A percentile compares a stretch with the other conserved stretches of the same genome.
These are phyloP conservation scores for Dilophus febrilis DNA, from an alignment of 2,888 invertebrate genomes.

Conservation along the genomic window DNA sequence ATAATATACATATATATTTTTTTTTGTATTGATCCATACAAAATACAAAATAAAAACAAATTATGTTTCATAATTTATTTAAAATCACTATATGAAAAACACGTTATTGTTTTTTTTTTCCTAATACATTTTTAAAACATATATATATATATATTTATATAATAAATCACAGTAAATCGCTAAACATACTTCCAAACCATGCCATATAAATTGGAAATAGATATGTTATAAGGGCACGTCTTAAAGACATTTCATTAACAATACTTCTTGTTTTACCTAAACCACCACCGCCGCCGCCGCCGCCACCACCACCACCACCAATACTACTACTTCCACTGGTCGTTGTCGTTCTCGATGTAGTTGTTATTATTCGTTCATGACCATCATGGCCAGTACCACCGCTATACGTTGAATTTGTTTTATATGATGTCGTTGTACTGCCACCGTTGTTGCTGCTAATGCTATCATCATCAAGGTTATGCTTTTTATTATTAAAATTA, in stretches of 20 bases:
- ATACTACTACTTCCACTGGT: slow-evolving; percentile 10
- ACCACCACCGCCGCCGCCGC: slow-evolving; percentile 5
- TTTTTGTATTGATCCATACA: no score
- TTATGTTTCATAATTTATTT: no score
- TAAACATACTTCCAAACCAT: slow-evolving; percentile 70
- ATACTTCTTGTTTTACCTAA: not conserved
- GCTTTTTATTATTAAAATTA: slow-evolving; percentile 8
- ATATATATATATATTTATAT: not conserved
- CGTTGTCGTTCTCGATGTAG: slow-evolving; percentile 7
- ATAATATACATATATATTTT: no score
- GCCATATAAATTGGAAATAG: slow-evolving; percentile 66
- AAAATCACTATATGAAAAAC: no score
- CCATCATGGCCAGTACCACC: not conserved
- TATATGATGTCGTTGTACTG: not conserved
- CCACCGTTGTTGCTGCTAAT: slow-evolving; percentile 9
- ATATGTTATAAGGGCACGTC: slow-evolving; percentile 43
- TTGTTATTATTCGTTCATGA: not conserved
- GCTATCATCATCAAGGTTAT: slow-evolving; percentile 1
- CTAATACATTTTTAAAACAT: no score
- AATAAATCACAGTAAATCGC: slow-evolving; percentile 60
- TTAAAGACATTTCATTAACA: slow-evolving; percentile 14
- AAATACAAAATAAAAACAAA: no score
- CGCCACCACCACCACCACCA: slow-evolving; percentile 8
- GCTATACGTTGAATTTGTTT: no score
- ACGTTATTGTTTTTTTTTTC: no score